Conservation (phyloP, 2,888 invertebrate species). For the Noctua comes region DNA sequence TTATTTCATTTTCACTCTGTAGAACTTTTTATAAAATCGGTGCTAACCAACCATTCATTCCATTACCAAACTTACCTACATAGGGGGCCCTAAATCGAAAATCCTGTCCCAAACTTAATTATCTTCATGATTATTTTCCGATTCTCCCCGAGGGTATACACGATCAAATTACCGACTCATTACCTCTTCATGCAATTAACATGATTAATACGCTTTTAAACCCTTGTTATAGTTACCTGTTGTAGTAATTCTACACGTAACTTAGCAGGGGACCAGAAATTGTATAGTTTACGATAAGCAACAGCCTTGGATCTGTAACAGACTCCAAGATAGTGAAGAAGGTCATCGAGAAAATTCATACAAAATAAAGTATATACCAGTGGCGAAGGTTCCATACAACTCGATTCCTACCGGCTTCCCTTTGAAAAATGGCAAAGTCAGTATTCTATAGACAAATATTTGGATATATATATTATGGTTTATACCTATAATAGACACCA, state of each 20-base stretch:
- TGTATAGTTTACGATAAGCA: background rate
- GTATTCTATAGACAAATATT: too few relatives aligned
- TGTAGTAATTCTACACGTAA: background rate
- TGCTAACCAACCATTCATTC: background rate
- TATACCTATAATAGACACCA: too few relatives aligned
- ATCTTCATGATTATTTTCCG: constrained; percentile 24
- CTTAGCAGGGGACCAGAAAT: background rate
- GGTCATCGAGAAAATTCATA: background rate
- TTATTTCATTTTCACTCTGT: background rate
- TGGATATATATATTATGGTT: too few relatives aligned
- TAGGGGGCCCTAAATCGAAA: constrained; percentile 21
- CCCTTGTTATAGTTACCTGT: background rate
- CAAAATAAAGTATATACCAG: too few relatives aligned
- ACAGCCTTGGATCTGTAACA: background rate
- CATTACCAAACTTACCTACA: background rate
- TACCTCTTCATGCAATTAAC: constrained; percentile 25
- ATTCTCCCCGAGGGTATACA: background rate
- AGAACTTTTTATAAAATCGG: background rate
- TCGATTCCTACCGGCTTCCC: too few relatives aligned
- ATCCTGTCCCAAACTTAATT: constrained; percentile 1
- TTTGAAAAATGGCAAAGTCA: too few relatives aligned
- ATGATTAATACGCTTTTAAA: background rate
- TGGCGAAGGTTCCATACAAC: too few relatives aligned
- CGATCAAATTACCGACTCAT: constrained; percentile 23
- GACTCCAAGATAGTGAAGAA: background rate